A percentile compares a stretch with the other conserved stretches of the same genome.
These are phyloP conservation scores for Cryptomyrus ogoouensis DNA, from an alignment of 2,113 vertebrate genomes.

Conservation along the genomic window DNA sequence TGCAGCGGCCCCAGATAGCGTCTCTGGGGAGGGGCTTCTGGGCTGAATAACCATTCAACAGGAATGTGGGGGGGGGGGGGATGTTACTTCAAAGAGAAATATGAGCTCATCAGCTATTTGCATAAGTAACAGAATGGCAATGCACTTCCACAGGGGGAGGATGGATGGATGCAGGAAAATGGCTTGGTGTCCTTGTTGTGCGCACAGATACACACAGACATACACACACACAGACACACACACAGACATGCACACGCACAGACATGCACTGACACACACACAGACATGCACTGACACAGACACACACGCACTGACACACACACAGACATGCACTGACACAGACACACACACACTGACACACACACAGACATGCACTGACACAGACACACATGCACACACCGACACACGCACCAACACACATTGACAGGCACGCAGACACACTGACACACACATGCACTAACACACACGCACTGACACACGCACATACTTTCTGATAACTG, in stretches of 20 bases:
- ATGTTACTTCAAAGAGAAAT: conserved; percentile 6
- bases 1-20: neutral
- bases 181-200: neutral
- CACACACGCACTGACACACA: neutral
- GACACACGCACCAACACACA: too few relatives aligned
- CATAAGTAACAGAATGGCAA: conserved; percentile 10
- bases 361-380: neutral
- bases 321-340: neutral
- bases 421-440: too few relatives aligned
- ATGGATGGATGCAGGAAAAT: neutral
- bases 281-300: neutral
- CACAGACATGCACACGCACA: too few relatives aligned
- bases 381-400: too few relatives aligned
- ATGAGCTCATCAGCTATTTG: conserved; percentile 18
- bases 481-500: neutral
- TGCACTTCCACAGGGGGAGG: neutral
- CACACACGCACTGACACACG: neutral
- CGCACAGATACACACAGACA: neutral
- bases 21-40: neutral
- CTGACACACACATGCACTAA: too few relatives aligned
- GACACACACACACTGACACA: too few relatives aligned
- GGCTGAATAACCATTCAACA: neutral
- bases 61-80: neutral
- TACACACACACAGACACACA: neutral
- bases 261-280: too few relatives aligned